Evolutionary conservation across 2,888 invertebrate genomes (phyloP), one percentile per base, ranked within the genome.

Genomic region (Drosophila atroscutellata): DNA sequence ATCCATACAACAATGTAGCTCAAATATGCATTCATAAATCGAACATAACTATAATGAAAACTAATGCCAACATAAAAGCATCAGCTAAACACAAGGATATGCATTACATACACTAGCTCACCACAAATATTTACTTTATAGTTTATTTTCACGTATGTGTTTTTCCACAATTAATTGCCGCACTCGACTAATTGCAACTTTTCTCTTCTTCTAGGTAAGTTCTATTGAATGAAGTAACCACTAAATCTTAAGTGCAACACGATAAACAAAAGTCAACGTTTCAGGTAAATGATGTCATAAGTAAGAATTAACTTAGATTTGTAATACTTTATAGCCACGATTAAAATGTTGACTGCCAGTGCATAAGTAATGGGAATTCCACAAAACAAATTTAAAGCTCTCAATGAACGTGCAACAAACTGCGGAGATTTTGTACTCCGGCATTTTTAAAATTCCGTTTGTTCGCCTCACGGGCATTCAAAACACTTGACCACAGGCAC

Each of bases 131-230:
- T 2, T 56, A 66, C 49, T 56, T 1, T 11, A n/a, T 45, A 13
- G 24, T 55, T 30, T 45, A 8, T 47, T 28, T 24, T 15, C 26
- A n/a, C 15, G 30, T 54, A 42, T 30, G 5, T 8, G 6, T 57
- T 63, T 32, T 36, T 42, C 30, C 30, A 9, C 9, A 3, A 30
- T 36, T 47, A 9, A 9, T 8, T 5, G 30, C 1, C 30, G 8
- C 34, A 42, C 20, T 42, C 20, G 11, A 50, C 74, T 89, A 72
- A 81, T 70, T 24, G 9, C 34, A 0, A 7, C 28, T 42, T 72
- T 73, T 81, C 37, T 89, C 69, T 75, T 54, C 68, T 88, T 84
- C 51, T 83, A 84, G 84, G 84, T 84, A 84, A 84, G 84, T 84
- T 54, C 26, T 34, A 52, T 51, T 42, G 30, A 59, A 37, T 52